phyloP scores from a whole-genome alignment of 2,888 invertebrate genomes.

The Tetanocera ferruginea region DNA sequence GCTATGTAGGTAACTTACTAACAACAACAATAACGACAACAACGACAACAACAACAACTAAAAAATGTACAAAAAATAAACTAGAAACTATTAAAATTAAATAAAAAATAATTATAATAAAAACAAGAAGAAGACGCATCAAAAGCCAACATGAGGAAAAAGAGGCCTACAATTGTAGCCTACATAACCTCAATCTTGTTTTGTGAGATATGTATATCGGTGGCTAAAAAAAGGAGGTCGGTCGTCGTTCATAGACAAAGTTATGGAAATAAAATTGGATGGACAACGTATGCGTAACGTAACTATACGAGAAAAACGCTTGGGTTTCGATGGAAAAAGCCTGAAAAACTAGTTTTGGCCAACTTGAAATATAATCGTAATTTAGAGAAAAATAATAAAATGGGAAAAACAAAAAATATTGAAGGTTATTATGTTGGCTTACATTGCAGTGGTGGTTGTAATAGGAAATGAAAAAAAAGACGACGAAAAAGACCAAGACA shows the following conservation, averaged over 20 bases:
- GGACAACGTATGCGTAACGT: background rate
- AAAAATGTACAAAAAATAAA: background rate
- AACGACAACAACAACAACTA: background rate
- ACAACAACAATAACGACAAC: conserved; percentile 2
- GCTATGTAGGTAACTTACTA: conserved; percentile 8
- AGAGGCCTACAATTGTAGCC: background rate
- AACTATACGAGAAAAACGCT: background rate
- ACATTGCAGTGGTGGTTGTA: background rate
- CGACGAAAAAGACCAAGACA: background rate
- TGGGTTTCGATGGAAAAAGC: background rate
- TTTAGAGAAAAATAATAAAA: background rate
- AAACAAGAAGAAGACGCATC: background rate
- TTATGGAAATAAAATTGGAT: conserved; percentile 1
- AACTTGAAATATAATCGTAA: background rate
- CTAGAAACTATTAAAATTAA: background rate
- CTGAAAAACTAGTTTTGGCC: background rate
- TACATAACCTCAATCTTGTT: conserved; percentile 31
- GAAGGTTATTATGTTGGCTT: conserved; percentile 13
- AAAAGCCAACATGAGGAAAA: background rate
- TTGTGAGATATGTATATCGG: background rate
- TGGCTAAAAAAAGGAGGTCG: conserved; percentile 16
- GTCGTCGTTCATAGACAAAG: background rate
- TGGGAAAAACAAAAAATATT: background rate
- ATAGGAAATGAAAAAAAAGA: background rate
- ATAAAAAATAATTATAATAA: conserved; percentile 9